Conservation (phyloP, 2,797 vertebrate species). For the Coendou prehensilis region DNA sequence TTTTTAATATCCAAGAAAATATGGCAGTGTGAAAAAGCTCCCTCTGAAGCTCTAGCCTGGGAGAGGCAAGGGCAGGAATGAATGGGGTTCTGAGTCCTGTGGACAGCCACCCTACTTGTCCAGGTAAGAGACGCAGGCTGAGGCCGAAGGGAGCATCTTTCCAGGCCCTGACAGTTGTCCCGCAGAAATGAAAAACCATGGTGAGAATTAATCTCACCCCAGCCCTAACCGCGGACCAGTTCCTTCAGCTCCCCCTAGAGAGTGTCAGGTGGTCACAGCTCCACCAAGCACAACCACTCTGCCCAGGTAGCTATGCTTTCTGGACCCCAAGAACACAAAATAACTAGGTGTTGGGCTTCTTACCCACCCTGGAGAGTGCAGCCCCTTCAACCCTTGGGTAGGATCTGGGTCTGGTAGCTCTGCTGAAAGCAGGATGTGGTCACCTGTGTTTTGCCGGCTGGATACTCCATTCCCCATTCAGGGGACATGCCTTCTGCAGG, state of each 20-base stretch:
- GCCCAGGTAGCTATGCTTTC: fast-evolving
- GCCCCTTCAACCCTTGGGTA: neutral
- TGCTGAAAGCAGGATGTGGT: neutral
- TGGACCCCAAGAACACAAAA: neutral
- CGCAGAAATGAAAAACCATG: neutral
- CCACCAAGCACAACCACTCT: neutral
- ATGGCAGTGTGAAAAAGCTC: neutral
- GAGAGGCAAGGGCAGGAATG: neutral
- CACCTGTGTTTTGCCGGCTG: neutral
- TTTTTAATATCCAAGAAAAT: neutral
- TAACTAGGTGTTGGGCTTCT: neutral
- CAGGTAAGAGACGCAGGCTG: neutral
- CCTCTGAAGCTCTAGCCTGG: neutral
- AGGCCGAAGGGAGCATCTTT: neutral
- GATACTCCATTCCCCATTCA: neutral
- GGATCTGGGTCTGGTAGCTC: neutral
- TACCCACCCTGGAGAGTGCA: too few relatives aligned
- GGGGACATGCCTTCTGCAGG: neutral
- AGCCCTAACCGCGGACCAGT: neutral
- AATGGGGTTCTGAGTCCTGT: neutral
- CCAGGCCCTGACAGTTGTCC: neutral
- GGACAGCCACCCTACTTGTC: neutral
- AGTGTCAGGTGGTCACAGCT: neutral
- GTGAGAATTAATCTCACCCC: neutral
- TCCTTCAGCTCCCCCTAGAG: neutral